A percentile compares a stretch with the other conserved stretches of the same genome.
Conservation (phyloP, 2,797 vertebrate genomes). For the Cheirogaleus major region DNA sequence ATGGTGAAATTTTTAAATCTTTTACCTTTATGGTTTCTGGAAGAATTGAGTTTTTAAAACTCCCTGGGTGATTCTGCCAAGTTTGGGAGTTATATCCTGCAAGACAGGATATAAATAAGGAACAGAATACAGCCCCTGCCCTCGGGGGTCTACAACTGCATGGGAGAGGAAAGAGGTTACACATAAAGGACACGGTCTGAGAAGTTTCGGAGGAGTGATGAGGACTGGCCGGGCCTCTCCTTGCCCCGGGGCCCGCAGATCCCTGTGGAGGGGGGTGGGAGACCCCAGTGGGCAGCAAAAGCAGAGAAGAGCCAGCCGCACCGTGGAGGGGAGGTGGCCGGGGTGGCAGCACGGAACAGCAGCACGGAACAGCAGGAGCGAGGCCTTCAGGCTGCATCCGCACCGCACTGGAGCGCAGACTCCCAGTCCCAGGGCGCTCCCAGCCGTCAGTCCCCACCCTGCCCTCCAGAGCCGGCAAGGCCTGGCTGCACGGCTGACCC, state of each 20-base stretch:
- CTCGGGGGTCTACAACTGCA: not conserved
- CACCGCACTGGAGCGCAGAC: too few relatives aligned
- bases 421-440: not conserved
- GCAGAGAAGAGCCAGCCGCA: not conserved
- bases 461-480: too few relatives aligned
- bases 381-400: not conserved
- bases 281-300: not conserved
- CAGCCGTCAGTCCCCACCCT: rapidly evolving
- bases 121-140: not conserved
- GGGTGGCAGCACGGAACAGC: rapidly evolving
- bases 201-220: not conserved
- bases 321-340: rapidly evolving
- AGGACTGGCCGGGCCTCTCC: not conserved
- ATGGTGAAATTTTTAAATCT: not conserved
- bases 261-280: not conserved
- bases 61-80: not conserved
- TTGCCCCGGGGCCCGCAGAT: not conserved
- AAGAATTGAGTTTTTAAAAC: not conserved
- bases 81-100: not conserved
- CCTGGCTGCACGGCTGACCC: not conserved
- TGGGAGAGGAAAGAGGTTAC: not conserved
- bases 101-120: not conserved
- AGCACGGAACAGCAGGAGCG: rapidly evolving
- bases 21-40: not conserved
- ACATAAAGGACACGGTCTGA: rapidly evolving